Base-by-base conservation (phyloP, 2,888 invertebrate species). In the Agapetus fuscipes region DNA sequence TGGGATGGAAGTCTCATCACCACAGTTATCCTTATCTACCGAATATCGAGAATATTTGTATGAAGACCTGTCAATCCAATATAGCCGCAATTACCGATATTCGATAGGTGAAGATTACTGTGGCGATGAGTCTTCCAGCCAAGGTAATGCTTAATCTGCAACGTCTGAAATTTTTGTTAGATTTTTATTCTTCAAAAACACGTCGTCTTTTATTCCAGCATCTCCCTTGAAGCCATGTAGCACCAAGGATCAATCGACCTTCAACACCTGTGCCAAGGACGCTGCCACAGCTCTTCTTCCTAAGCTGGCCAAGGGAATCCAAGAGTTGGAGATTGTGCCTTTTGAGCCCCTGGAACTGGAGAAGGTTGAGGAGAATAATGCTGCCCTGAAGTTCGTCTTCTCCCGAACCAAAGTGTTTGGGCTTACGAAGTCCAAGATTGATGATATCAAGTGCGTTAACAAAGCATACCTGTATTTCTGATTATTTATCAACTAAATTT, bases 261-360 rank as follows among this genome's bases (percentile, higher is more conserved):
- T 70, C 25, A 62, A 61, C 53, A 51, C 57, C 20, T 70, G 69
- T 48, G 54, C 66, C n/a, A 58, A 64, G 50, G 55, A 57, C 20
- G 57, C 57, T 30, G 61, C 67, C 41, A 15, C 51, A 0, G 44
- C 41, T 0, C 62, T 57, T 0, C 64, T 65, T 0, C 53, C 62
- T 0, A 51, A 50, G 5, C 9, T 44, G 2, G 30, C 17, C 4
- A 35, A 31, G 10, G 36, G 39, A 3, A 14, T 40, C n/a, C 44
- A 40, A 10, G 40, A 44, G n/a, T 3, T 31, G 2, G 34, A 26
- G 2, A 9, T 44, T 3, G 13, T 4, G 7, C 29, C 10, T 6
- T 34, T 40, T 13, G 40, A 40, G n/a, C 40, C 40, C 3, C 5
- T 37, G 17, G 25, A 14, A 4, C 9, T 40, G 6, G 33, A 15